Base-by-base conservation (phyloP, 2,888 invertebrate genomes). In the Rhaphigaster nebulosa region DNA sequence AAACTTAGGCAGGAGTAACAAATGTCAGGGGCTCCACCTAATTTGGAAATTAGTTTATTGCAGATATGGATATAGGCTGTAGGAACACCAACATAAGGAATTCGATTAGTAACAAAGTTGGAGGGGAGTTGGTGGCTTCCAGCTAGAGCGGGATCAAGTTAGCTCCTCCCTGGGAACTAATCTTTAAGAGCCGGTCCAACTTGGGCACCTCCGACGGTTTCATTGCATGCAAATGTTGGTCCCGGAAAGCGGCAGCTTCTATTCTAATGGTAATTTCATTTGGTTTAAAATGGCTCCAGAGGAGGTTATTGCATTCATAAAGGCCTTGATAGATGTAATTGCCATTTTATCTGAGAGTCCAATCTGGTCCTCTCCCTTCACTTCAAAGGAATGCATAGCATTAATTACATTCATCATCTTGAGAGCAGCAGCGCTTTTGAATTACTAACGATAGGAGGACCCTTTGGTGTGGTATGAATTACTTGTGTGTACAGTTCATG, bases 211-310 rank as follows among this genome's bases (percentile, higher is more conserved):
- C 18, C 10, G 6, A 5, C 76, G 38, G 76, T 76, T 76, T 76
- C 76, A 76, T 76, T 76, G 20, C 76, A 76, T 76, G 76, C 76
- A 76, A 76, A 76, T 34, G 76, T 20, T 23, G n/a, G 70, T 3
- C 70, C 56, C n/a, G n/a, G n/a, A n/a, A n/a, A n/a, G n/a, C n/a
- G n/a, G n/a, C n/a, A 56, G 60, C 60, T 60, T n/a, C 38, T 38
- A 76, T 76, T 76, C 76, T 76, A 34, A 76, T 76, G 76, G 38
- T 38, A 38, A 76, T 76, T 76, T 38, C 76, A 34, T 76, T 76
- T n/a, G 60, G 60, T 60, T 76, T 76, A 38, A 76, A 76, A 38
- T 34, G 76, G 38, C 18, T 12, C 12, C 10, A 10, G 76, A 18
- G 76, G 38, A 38, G 76, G 76, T 38, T 76, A 76, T 76, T 76